A percentile compares a stretch with the other conserved stretches of the same genome.
phyloP scores from a whole-genome alignment of 2,888 invertebrate species.

The Ennomos fuscantarius region DNA sequence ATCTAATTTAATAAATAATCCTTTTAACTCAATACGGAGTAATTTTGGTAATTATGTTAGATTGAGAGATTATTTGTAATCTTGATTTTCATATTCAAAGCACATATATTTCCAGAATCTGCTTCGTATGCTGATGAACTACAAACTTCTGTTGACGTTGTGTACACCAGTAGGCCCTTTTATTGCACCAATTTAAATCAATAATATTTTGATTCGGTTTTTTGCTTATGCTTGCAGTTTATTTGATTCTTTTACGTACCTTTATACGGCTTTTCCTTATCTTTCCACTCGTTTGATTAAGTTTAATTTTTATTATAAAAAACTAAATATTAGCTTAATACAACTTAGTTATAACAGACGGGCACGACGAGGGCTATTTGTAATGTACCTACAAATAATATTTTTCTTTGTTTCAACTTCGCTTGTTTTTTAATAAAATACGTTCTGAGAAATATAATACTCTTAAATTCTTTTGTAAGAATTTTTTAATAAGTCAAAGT shows the following conservation, averaged over 20 bases:
- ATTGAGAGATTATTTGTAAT: too few relatives aligned
- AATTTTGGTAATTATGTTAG: too few relatives aligned
- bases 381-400: conserved; percentile 4
- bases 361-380: conserved; percentile 2
- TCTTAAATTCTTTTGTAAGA: conserved; percentile 19
- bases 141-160: too few relatives aligned
- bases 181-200: too few relatives aligned
- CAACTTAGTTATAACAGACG: conserved; percentile 9
- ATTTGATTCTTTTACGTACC: not conserved
- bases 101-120: too few relatives aligned
- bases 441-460: conserved; percentile 14
- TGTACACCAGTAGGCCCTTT: too few relatives aligned
- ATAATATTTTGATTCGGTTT: too few relatives aligned
- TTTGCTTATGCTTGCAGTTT: not conserved
- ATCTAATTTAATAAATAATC: too few relatives aligned
- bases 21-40: too few relatives aligned
- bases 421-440: conserved; percentile 23
- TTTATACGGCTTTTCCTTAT: not conserved
- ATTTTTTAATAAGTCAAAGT: conserved; percentile 20
- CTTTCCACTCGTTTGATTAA: conserved; percentile 3
- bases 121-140: too few relatives aligned
- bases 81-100: too few relatives aligned
- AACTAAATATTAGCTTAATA: conserved; percentile 11
- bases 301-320: conserved; percentile 3
- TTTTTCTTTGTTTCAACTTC: conserved; percentile 16